Evolutionary conservation across 2,888 invertebrate genomes (phyloP).

Genomic region (Phortica okadai): DNA sequence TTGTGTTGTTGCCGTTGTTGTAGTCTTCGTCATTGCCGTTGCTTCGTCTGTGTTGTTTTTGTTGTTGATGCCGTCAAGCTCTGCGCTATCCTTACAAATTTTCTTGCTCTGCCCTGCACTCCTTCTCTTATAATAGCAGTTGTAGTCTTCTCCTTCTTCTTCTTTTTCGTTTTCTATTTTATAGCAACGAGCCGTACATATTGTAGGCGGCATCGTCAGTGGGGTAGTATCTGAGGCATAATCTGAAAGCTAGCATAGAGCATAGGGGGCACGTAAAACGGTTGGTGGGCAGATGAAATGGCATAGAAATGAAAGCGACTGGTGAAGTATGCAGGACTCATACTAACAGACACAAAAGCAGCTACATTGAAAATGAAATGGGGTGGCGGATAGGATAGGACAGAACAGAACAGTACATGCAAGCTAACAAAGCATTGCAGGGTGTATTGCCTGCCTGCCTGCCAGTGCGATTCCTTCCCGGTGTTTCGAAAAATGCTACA

Average conservation of each 20-base stretch:
- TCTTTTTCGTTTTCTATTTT: constrained; percentile 23
- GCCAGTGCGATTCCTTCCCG: constrained; percentile 47
- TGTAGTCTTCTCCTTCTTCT: not conserved
- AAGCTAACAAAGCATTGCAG: too few species aligned
- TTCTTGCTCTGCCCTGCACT: not conserved
- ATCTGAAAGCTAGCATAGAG: constrained; percentile 12
- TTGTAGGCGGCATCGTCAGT: constrained; percentile 1
- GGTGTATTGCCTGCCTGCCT: constrained; percentile 34
- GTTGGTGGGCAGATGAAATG: not conserved
- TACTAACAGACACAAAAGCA: not conserved
- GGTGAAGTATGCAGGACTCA: constrained; percentile 22
- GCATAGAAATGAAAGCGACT: not conserved
- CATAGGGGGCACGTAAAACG: not conserved
- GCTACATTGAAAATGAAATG: constrained; percentile 5
- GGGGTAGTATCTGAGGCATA: not conserved
- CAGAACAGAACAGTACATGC: not conserved
- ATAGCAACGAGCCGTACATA: constrained; percentile 9
- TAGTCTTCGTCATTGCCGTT: constrained; percentile 13
- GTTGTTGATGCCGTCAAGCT: not conserved
- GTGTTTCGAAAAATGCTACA: constrained; percentile 19
- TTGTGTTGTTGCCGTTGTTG: constrained; percentile 17
- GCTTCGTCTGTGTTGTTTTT: constrained; percentile 14
- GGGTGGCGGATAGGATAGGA: constrained; percentile 4
- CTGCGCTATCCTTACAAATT: not conserved
- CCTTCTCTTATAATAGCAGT: constrained; percentile 2